phyloP scores from a whole-genome alignment of 2,113 vertebrate species.

The Galeopterus variegatus region DNA sequence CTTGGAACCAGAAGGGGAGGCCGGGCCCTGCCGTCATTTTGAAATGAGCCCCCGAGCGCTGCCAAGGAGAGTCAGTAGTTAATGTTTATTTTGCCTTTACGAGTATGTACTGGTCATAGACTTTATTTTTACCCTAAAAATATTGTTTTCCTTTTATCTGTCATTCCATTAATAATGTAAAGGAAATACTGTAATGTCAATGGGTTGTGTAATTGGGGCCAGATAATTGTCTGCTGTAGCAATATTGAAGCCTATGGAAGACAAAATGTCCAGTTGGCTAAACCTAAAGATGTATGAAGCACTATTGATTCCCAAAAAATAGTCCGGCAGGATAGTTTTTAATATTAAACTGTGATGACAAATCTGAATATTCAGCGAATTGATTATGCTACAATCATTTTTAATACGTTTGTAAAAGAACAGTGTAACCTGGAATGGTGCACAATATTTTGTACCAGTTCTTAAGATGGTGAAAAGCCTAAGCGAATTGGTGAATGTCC shows the following conservation, averaged over 20 bases:
- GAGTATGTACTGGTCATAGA: not conserved
- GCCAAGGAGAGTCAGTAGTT: not conserved
- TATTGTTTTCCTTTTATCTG: not conserved
- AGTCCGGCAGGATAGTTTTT: not conserved
- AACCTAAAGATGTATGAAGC: not conserved
- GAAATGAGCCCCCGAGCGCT: not conserved
- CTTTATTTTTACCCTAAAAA: slow-evolving; percentile 50
- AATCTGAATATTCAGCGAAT: not conserved
- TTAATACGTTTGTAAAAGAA: not conserved
- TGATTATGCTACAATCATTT: not conserved
- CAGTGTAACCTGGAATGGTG: not conserved
- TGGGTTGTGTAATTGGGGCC: not conserved
- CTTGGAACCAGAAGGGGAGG: not conserved
- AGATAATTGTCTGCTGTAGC: not conserved
- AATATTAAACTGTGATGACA: slow-evolving; percentile 24
- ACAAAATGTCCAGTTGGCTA: not conserved
- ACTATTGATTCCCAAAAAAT: slow-evolving; percentile 10
- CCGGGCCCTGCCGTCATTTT: not conserved
- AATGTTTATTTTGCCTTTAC: slow-evolving; percentile 5
- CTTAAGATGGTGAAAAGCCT: not conserved
- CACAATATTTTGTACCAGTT: not conserved
- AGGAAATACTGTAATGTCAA: not conserved
- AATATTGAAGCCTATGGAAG: not conserved
- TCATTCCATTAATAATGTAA: slow-evolving; percentile 39
- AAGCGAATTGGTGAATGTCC: not conserved